Base-by-base conservation (phyloP, 2,888 invertebrate species). In the Seira musarum region DNA sequence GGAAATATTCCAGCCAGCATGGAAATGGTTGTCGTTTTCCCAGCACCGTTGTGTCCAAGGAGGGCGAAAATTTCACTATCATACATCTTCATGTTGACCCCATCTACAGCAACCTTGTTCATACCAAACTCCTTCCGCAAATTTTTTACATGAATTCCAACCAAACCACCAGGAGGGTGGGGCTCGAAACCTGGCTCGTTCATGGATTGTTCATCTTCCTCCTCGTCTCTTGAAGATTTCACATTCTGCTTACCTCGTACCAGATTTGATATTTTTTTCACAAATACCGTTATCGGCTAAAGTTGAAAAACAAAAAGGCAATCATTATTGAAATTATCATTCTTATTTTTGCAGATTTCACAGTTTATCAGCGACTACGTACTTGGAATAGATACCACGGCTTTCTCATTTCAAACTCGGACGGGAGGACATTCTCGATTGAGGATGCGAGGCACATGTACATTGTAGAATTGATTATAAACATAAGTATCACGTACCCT, bases 1-100 rank as follows among this genome's bases (percentile, higher is more conserved):
- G 95, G 93, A 95, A 89, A 0, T 88, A 89, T 24, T 35, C 91
- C 92, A 73, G 91, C 93, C 0, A 94, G 91, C 87, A 94, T 93
- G 17, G 92, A 92, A 91, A 94, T 93, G 19, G 93, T 92, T 0
- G 94, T 94, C 19, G 93, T 93, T 88, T 96, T 96, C 40, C 95
- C 95, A 2, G 95, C 95, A 8, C 96, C 96, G 88, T 96, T 96
- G 22, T 67, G 73, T 17, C 97, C 97, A 17, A 97, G 90, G 19
- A 97, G 90, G 0, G 94, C 94, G 0, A 96, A 96, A 57, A 96
- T 95, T 89, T 95, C 94, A 0, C 94, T 94, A 87, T 93, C 92
- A 87, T 93, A 94, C 87, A 96, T 93, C 82, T 94, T 92, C 88
- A 97, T 88, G 13, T 91, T 91, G 35, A 96, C 90, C 81, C 93